phyloP scores from a whole-genome alignment of 2,113 vertebrate genomes.

The Hippoglossus stenolepis region DNA sequence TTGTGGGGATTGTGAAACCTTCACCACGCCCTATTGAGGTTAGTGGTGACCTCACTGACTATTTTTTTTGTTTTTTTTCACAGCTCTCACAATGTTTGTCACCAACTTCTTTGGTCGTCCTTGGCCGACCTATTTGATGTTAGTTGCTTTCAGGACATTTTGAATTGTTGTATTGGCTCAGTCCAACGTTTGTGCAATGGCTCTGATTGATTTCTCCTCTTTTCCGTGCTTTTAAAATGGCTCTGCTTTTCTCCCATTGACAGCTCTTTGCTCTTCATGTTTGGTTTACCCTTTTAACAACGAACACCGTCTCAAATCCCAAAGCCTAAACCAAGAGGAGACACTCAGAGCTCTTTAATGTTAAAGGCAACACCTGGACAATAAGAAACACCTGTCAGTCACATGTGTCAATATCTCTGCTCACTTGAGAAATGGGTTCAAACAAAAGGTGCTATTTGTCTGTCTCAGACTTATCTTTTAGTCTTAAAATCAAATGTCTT shows the following conservation, averaged over 20 bases:
- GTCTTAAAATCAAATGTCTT: no score
- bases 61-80: neutral
- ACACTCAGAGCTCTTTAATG: neutral
- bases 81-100: neutral
- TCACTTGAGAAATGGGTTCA: no score
- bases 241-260: constrained; percentile 1
- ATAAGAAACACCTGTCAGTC: neutral
- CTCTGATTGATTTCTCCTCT: neutral
- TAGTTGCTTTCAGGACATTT: neutral
- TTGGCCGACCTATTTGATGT: neutral
- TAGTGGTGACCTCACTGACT: no score
- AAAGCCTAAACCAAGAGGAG: neutral
- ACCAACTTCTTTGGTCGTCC: neutral
- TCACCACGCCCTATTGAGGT: no score
- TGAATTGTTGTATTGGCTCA: neutral
- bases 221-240: neutral
- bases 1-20: no score
- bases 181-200: neutral
- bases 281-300: neutral
- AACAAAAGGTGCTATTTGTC: no score
- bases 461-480: neutral
- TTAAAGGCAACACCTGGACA: neutral
- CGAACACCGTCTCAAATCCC: neutral
- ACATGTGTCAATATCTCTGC: neutral
- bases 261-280: neutral